Conservation (phyloP, 1,140 invertebrate species). For the Condylostylus longicornis region DNA sequence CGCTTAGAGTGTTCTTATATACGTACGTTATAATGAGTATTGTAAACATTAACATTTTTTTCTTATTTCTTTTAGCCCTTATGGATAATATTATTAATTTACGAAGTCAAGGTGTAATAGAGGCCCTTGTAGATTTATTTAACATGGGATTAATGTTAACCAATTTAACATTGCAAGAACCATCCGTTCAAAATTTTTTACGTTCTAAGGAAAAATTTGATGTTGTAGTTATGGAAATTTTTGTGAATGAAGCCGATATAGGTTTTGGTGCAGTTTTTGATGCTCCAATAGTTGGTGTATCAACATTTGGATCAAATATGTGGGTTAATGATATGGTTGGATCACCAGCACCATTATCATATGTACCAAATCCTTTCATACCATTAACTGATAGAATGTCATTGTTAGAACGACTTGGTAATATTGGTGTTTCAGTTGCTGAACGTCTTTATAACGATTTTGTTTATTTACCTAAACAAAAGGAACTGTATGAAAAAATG, state of each 20-base stretch:
- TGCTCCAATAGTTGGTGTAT: constrained; percentile 24
- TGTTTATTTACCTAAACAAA: constrained; percentile 18
- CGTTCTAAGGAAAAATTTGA: constrained; percentile 23
- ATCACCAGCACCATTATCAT: constrained; percentile 22
- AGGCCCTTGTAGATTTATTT: constrained; percentile 17
- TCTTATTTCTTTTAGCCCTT: constrained; percentile 9
- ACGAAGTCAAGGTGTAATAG: constrained; percentile 11
- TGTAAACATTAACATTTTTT: not conserved
- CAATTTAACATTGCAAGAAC: constrained; percentile 13
- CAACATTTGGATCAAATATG: constrained; percentile 21
- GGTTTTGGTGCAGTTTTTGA: constrained; percentile 26
- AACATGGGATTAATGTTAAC: constrained; percentile 19
- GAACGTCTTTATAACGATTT: constrained; percentile 5
- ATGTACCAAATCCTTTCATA: constrained; percentile 23
- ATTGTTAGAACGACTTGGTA: constrained; percentile 30
- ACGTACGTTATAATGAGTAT: not conserved
- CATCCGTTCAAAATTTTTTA: constrained; percentile 10
- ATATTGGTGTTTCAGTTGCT: constrained; percentile 14
- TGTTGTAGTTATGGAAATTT: constrained; percentile 25
- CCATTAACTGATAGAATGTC: constrained; percentile 27
- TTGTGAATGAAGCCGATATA: constrained; percentile 22
- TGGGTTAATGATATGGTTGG: constrained; percentile 16
- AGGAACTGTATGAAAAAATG: constrained; percentile 15
- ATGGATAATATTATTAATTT: constrained; percentile 12
- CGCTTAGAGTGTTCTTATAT: not conserved